phyloP scores from a whole-genome alignment of 2,797 vertebrate genomes.

The Enteromius treurensis region DNA sequence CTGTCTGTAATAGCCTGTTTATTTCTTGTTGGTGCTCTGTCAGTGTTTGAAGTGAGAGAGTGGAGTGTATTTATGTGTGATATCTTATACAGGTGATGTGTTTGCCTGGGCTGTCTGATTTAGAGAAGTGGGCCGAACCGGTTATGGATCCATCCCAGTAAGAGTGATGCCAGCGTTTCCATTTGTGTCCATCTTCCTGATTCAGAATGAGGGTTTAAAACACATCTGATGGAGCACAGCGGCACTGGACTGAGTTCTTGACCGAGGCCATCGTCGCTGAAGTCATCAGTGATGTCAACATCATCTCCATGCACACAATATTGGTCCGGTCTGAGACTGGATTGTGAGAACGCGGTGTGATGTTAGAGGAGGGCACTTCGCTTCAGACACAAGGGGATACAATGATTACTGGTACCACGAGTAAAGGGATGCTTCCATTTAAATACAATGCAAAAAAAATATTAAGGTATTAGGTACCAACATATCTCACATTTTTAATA shows the following conservation, averaged over 20 bases:
- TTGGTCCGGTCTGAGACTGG: constrained; percentile 76
- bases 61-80: not conserved
- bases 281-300: constrained; percentile 93
- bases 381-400: not conserved
- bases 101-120: constrained; percentile 19
- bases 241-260: constrained; percentile 25
- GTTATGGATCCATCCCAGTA: constrained; percentile 1
- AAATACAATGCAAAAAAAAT: not conserved
- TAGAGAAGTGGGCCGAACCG: constrained; percentile 9
- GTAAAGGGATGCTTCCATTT: not conserved
- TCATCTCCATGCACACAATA: constrained; percentile 91
- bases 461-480: no score
- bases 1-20: not conserved
- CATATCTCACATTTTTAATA: not conserved
- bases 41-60: no score
- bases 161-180: not conserved
- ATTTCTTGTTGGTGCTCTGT: not conserved
- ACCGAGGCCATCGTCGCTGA: constrained; percentile 72
- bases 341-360: not conserved
- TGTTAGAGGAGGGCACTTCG: constrained; percentile 58
- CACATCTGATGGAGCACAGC: not conserved
- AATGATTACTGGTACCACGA: not conserved
- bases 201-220: not conserved
- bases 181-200: constrained; percentile 14
- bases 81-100: not conserved